Evolutionary conservation across 2,113 vertebrate genomes (phyloP), one percentile per base, ranked within the genome.

Genomic region (Pangasianodon gigas): DNA sequence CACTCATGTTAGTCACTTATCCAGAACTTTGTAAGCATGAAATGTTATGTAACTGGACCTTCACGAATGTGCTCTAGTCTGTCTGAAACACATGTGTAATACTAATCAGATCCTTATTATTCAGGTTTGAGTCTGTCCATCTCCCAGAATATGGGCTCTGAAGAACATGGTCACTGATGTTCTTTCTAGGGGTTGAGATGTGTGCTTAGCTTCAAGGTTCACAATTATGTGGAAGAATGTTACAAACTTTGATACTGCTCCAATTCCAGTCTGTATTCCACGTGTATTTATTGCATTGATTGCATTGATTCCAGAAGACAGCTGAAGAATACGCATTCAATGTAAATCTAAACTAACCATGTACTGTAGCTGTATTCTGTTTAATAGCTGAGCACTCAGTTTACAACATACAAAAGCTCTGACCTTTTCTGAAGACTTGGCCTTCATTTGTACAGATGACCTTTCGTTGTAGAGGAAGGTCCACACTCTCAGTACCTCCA

Each of bases 341-440:
- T 46, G 46, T 1, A 13, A 48, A 10, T 58, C 52, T 24, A 58
- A 21, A n/a, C 79, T 9, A 5, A 83, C 18, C 52, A 56, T 37
- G 6, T 11, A 9, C n/a, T 82, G 51, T 4, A 56, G 32, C 18
- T 37, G 81, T 41, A 24, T 21, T 58, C 81, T 84, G 7, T 79
- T 79, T 62, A 88, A 24, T 46, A 84, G 29, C 41, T 51, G 51
- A n/a, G 81, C 65, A 80, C 58, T 87, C 87, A 48, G 60, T 88
- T 92, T 89, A 85, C 82, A 84, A 69, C 62, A 60, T 88, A 85
- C 60, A 69, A 37, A 82, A 86, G 62, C 52, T 58, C 56, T 91
- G 91, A 92, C 90, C 91, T 92, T 92, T 92, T 88, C 85, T 89
- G 32, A 54, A 83, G 87, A 85, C 54, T 81, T 89, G 86, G 69